Evolutionary conservation across 1,140 invertebrate genomes (phyloP).

Genomic region (Drosophila mauritiana): DNA sequence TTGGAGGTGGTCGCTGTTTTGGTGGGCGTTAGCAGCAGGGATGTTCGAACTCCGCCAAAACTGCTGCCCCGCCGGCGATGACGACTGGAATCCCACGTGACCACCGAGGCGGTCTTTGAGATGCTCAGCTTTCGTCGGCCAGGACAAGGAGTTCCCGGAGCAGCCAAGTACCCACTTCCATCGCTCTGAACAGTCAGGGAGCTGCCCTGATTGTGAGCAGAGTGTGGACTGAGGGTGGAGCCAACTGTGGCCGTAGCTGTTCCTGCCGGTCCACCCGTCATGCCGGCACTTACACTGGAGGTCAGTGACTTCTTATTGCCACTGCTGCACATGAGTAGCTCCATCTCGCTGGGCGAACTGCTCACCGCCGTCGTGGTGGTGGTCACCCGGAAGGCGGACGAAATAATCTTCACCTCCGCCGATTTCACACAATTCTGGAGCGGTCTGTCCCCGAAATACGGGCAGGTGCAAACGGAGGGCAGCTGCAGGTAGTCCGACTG

Average conservation of each 20-base stretch:
- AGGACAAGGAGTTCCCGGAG: slow-evolving; percentile 68
- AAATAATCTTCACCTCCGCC: slow-evolving; percentile 86
- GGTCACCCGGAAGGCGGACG: slow-evolving; percentile 76
- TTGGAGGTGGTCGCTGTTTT: slow-evolving; percentile 75
- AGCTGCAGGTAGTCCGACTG: slow-evolving; percentile 85
- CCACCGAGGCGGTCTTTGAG: slow-evolving; percentile 85
- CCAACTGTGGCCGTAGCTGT: background rate
- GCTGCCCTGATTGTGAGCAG: slow-evolving; percentile 52
- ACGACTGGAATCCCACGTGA: slow-evolving; percentile 87
- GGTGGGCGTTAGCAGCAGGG: slow-evolving; percentile 82
- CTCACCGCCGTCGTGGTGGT: slow-evolving; percentile 63
- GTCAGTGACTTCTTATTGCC: slow-evolving; percentile 50
- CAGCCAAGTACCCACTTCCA: slow-evolving; percentile 48
- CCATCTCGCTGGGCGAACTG: slow-evolving; percentile 76
- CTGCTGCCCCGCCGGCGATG: slow-evolving; percentile 86
- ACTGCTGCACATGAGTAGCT: slow-evolving; percentile 61
- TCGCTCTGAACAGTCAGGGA: slow-evolving; percentile 63
- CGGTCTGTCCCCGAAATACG: slow-evolving; percentile 89
- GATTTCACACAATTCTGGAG: slow-evolving; percentile 83
- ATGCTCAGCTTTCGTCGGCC: slow-evolving; percentile 74
- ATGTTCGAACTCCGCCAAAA: slow-evolving; percentile 87
- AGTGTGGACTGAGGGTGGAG: slow-evolving; percentile 50
- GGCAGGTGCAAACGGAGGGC: slow-evolving; percentile 91
- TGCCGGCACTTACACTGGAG: slow-evolving; percentile 54
- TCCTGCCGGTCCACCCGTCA: slow-evolving; percentile 4